Base-by-base conservation (phyloP, 1,140 invertebrate species). In the Tetramorium alpestre region DNA sequence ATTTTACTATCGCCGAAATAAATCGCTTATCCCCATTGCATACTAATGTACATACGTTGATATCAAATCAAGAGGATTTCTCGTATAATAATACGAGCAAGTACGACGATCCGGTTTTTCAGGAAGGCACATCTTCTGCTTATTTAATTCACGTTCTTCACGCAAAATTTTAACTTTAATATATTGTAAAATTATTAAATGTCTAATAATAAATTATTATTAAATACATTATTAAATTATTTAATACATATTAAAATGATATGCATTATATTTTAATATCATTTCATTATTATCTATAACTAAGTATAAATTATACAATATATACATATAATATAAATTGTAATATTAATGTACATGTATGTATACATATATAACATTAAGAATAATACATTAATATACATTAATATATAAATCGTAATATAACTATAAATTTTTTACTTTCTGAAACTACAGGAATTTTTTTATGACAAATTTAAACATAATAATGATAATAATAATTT, bases 21-120 rank as follows among this genome's bases (percentile, higher is more conserved):
- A 82, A 72, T 72, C 54, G 6, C 33, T 72, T 16, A 82, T 81
- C 22, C 49, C 28, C n/a, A 16, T 81, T 70, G 38, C 78, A 70
- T 56, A 44, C 64, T 81, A 22, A 81, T 67, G 33, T 8, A 69
- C 33, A 58, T 8, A 58, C 33, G 47, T 47, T 49, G 44, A 62
- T 41, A 44, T 64, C 75, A 13, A 22, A 22, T 49, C 5, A 49
- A 49, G 33, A 41, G 8, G 28, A 78, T 49, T 28, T 3, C 6
- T 0, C 44, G 22, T 13, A 10, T 13, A n/a, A 16, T n/a, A 13
- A 51, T 58, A 22, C 22, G 22, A 1, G 28, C 28, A 7, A 18
- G 33, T 10, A 6, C 13, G 7, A 8, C 16, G 28, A 18, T 41
- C 1, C 18, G 18, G 18, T 67, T 44, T 67, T 67, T 67, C n/a